A percentile compares a stretch with the other conserved stretches of the same genome.
phyloP scores from a whole-genome alignment of 2,888 invertebrate genomes.

The Pimpla rufipes region DNA sequence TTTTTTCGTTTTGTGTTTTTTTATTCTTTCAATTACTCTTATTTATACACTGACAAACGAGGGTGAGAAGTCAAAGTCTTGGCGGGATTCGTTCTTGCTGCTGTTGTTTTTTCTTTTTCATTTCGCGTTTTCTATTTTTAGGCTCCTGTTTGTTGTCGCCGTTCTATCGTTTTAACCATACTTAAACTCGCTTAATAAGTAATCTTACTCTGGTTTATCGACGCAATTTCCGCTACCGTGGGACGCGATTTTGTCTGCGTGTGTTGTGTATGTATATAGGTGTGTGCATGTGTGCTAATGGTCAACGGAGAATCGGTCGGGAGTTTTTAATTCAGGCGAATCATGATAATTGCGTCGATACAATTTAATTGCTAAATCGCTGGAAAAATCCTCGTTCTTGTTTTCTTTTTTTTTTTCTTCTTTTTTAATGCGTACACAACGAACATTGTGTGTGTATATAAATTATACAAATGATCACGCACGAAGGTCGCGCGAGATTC shows the following conservation, averaged over 20 bases:
- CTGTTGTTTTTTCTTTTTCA: conserved; percentile 3
- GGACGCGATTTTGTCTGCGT: too few relatives aligned
- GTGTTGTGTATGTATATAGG: too few relatives aligned
- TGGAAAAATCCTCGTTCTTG: conserved; percentile 52
- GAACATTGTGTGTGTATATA: conserved; percentile 38
- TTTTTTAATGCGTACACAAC: conserved; percentile 62
- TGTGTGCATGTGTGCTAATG: not conserved
- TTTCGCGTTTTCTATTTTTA: conserved; percentile 14
- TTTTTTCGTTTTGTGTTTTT: not conserved
- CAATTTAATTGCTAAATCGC: conserved; percentile 52
- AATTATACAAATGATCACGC: conserved; percentile 69
- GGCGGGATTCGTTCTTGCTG: conserved; percentile 34
- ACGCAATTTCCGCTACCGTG: conserved; percentile 32
- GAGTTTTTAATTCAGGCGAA: not conserved
- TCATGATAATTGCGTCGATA: conserved; percentile 37
- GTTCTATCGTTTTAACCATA: conserved; percentile 22
- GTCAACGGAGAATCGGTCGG: not conserved
- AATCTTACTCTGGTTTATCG: conserved; percentile 34
- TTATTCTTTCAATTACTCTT: conserved; percentile 29
- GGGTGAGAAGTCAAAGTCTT: conserved; percentile 65
- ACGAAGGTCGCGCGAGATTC: conserved; percentile 58
- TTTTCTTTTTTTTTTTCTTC: too few relatives aligned
- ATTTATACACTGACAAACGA: conserved; percentile 50
- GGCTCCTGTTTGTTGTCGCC: not conserved
- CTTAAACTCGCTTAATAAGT: conserved; percentile 26